Evolutionary conservation across 1,140 invertebrate genomes (phyloP).

Genomic region (Sweltsa coloradensis): DNA sequence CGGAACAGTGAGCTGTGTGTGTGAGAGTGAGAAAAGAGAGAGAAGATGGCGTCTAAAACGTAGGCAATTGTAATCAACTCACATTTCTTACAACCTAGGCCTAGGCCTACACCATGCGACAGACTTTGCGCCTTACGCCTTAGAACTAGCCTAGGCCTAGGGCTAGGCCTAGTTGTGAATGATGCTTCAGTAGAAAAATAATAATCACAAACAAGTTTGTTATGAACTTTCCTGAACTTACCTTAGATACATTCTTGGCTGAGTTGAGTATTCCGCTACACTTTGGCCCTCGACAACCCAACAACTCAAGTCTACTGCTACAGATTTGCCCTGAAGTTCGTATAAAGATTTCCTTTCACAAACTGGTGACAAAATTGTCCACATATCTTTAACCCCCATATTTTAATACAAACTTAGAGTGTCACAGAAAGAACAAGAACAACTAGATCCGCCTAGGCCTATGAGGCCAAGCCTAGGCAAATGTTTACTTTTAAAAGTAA

Average conservation of each 20-base stretch:
- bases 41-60: not conserved
- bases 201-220: not conserved
- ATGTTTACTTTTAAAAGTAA: too few relatives aligned
- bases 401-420: too few relatives aligned
- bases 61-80: not conserved
- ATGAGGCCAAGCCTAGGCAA: too few relatives aligned
- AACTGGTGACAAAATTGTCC: slow-evolving; percentile 55
- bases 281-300: slow-evolving; percentile 72
- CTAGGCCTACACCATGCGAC: not conserved
- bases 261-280: slow-evolving; percentile 49
- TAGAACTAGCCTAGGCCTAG: too few relatives aligned
- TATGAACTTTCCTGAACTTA: slow-evolving; percentile 25
- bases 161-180: not conserved
- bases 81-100: not conserved
- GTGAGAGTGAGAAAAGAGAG: too few relatives aligned
- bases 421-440: too few relatives aligned
- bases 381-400: slow-evolving; percentile 73
- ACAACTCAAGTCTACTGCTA: slow-evolving; percentile 66
- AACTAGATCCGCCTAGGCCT: too few relatives aligned
- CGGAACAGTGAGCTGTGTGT: too few relatives aligned
- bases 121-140: too few relatives aligned
- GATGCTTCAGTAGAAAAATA: not conserved
- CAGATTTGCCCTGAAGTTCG: slow-evolving; percentile 56
- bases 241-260: slow-evolving; percentile 65
- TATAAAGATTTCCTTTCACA: slow-evolving; percentile 57